Base-by-base conservation (phyloP, 2,888 invertebrate genomes). In the Nasonovia ribisnigri region DNA sequence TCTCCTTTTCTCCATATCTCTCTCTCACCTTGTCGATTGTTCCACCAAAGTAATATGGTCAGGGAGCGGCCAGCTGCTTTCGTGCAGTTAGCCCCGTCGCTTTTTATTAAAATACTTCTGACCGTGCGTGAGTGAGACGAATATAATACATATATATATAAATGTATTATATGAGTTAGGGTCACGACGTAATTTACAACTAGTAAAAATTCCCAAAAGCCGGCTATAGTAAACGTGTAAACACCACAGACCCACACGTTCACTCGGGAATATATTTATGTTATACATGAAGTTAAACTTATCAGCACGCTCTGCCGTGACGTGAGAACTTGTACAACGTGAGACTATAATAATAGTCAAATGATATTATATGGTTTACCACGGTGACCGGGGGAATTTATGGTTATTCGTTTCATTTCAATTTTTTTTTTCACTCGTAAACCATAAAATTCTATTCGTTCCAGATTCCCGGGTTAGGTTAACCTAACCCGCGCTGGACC, bases 71-170 rank as follows among this genome's bases (percentile, higher is more conserved):
- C 26, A 26, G 43, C 24, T 43, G 42, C 26, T 84, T 43, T 26
- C 43, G 84, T 42, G 43, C 11, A 42, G 84, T 43, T 29, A 26
- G 26, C 11, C 8, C 13, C 54, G 29, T 42, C 16, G 87, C 16
- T 48, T 54, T 88, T 57, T 88, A 57, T 88, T 88, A 57, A 88
- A 88, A 57, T 51, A 43, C 42, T 5, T 88, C 13, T n/a, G 89
- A 57, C 89, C 43, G n/a, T 89, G 20, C 57, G 29, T 46, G 42
- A 26, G 84, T 29, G 43, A 84, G 36, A 43, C 84, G 29, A 36
- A 8, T 36, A 77, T 36, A 77, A 20, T 6, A 13, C n/a, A 67
- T 67, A 67, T n/a, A n/a, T 60, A 60, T 60, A 11, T 29, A 29
- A 10, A 60, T 29, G 29, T 60, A 29, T 36, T 84, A 88, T 36